phyloP scores from a whole-genome alignment of 2,797 vertebrate genomes.

The Arnoldichthys spilopterus region DNA sequence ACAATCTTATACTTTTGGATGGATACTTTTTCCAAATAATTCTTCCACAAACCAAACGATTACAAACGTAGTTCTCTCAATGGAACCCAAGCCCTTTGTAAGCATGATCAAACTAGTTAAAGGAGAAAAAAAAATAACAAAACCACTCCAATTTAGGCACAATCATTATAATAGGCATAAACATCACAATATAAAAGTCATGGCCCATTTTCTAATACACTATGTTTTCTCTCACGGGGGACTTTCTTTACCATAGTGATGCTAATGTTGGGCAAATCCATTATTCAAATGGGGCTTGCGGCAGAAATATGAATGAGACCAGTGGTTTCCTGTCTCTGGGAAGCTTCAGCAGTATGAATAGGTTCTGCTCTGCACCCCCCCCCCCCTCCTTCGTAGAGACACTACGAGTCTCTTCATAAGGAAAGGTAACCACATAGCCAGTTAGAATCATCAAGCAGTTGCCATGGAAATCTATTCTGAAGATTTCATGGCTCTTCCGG shows the following conservation, averaged over 20 bases:
- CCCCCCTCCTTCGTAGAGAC: not conserved
- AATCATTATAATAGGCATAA: not conserved
- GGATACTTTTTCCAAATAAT: too few species aligned
- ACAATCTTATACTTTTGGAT: too few species aligned
- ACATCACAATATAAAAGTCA: too few species aligned
- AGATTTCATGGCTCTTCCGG: conserved; percentile 68
- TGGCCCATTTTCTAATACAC: not conserved
- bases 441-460: conserved; percentile 61
- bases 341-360: conserved; percentile 8
- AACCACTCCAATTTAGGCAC: not conserved
- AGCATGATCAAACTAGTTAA: not conserved
- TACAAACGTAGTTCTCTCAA: not conserved
- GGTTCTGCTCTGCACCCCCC: not conserved
- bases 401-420: conserved; percentile 53
- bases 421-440: conserved; percentile 37
- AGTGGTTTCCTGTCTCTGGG: conserved; percentile 28
- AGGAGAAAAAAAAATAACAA: not conserved
- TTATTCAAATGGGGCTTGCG: conserved; percentile 22
- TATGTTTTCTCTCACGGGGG: conserved; percentile 1
- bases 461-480: conserved; percentile 73
- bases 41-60: not conserved
- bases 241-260: conserved; percentile 8
- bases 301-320: conserved; percentile 35
- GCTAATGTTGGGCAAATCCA: conserved; percentile 37
- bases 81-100: too few species aligned